Conservation (phyloP, 2,888 invertebrate species). For the Rhabditoides inermis region DNA sequence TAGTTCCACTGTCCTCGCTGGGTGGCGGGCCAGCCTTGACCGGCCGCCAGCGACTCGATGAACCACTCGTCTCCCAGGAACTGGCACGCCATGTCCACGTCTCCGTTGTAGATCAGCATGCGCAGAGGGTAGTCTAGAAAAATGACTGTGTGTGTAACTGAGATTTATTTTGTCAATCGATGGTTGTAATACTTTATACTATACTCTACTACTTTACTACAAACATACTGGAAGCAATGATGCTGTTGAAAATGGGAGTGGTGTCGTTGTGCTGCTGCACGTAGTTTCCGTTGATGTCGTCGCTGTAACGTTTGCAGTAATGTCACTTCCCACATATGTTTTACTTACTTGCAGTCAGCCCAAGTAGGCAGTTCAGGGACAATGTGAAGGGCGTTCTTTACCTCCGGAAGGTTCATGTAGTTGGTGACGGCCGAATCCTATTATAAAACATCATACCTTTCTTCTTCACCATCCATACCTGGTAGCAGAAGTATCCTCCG, state of each 20-base stretch:
- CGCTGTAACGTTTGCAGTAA: constrained; percentile 17
- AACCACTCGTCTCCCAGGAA: constrained; percentile 47
- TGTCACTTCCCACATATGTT: not conserved
- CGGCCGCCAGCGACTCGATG: constrained; percentile 31
- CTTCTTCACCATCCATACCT: constrained; percentile 14
- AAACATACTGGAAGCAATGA: constrained; percentile 7
- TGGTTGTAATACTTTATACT: too few species aligned
- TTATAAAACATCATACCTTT: too few species aligned
- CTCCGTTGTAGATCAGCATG: constrained; percentile 43
- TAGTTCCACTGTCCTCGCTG: constrained; percentile 32
- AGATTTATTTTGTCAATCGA: too few species aligned
- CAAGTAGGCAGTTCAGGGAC: constrained; percentile 15
- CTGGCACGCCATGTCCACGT: constrained; percentile 45
- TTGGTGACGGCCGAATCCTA: constrained; percentile 18
- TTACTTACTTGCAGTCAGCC: constrained; percentile 28
- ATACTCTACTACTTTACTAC: not conserved
- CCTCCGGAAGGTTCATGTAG: constrained; percentile 28
- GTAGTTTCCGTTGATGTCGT: constrained; percentile 38
- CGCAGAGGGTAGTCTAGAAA: constrained; percentile 17
- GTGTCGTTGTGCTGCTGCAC: constrained; percentile 42
- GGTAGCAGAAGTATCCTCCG: constrained; percentile 34
- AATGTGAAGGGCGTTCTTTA: constrained; percentile 31
- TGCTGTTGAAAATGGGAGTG: constrained; percentile 30
- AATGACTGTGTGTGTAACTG: too few species aligned
- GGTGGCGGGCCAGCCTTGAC: constrained; percentile 15